Percentiles rank a stretch among this genome's conserved stretches.
phyloP scores from a whole-genome alignment of 2,797 vertebrate genomes.

The Jordanella pulchra region DNA sequence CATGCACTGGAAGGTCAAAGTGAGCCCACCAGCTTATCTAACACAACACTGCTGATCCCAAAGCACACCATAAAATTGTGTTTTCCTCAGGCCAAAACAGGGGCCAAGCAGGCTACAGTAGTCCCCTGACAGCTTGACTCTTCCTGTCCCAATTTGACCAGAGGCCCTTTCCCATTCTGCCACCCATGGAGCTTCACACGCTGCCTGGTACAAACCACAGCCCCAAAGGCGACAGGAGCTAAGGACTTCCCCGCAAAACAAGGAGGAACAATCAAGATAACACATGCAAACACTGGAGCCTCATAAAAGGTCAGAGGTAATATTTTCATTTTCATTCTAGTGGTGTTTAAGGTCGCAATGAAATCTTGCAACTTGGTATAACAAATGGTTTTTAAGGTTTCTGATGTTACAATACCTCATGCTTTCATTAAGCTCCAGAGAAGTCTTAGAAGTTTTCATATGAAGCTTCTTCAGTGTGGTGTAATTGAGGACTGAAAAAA shows the following conservation, averaged over 20 bases:
- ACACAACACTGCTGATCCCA: slow-evolving; percentile 32
- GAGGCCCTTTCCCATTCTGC: slow-evolving; percentile 51
- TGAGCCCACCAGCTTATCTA: slow-evolving; percentile 25
- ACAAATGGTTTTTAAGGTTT: slow-evolving; percentile 38
- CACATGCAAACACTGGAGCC: slow-evolving; percentile 40
- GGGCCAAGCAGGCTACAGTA: slow-evolving; percentile 7
- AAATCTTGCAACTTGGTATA: slow-evolving; percentile 28
- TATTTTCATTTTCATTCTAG: slow-evolving; percentile 46
- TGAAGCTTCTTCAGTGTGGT: slow-evolving; percentile 18
- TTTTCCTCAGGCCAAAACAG: slow-evolving; percentile 25
- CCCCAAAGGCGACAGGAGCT: slow-evolving; percentile 24
- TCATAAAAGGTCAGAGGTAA: slow-evolving; percentile 29
- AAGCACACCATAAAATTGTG: slow-evolving; percentile 38
- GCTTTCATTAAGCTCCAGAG: slow-evolving; percentile 36
- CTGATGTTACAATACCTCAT: slow-evolving; percentile 19
- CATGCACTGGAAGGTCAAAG: slow-evolving; percentile 40
- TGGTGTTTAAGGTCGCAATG: slow-evolving; percentile 34
- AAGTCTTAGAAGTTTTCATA: slow-evolving; percentile 14
- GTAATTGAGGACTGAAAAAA: slow-evolving; percentile 27
- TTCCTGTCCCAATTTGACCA: slow-evolving; percentile 54
- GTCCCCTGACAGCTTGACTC: slow-evolving; percentile 23
- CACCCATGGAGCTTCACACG: slow-evolving; percentile 55
- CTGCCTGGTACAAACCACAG: slow-evolving; percentile 19
- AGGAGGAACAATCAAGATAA: slow-evolving; percentile 49
- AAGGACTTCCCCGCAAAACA: slow-evolving; percentile 42